Base-by-base conservation (phyloP, 1,140 invertebrate genomes). In the Whitmania pigra region DNA sequence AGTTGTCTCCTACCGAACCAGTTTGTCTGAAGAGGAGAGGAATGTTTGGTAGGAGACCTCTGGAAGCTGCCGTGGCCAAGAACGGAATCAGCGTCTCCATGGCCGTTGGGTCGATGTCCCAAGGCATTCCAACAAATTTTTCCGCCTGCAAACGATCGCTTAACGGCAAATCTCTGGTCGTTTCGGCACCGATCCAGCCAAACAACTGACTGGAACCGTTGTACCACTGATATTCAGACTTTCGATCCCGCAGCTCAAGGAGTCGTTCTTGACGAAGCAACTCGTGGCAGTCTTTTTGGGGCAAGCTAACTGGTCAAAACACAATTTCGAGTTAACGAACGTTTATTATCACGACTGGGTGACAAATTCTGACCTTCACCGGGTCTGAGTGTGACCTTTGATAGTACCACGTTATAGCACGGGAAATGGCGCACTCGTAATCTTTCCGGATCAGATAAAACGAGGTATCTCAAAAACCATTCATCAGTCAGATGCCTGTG, bases 401-500 rank as follows among this genome's bases (percentile, higher is more conserved):
- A 71, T 22, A 73, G 67, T 0, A 73, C 72, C 4, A 73, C 66
- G 29, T 66, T 73, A 25, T 73, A 66, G 40, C 72, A 73, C 6
- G 72, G 72, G 53, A 73, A 73, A 27, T 69, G 72, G 9, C 49
- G 67, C n/a, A 54, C 68, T 31, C 22, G 22, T 20, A 36, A 20
- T n/a, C 67, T 25, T 29, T 73, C 67, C 31, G 49, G 43, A 53
- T 53, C 49, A 22, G 72, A 69, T 43, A 73, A 27, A 20, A 63
- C 53, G 67, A 73, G 67, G 31, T 71, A 73, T n/a, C 72, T 66
- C 18, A 73, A 67, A 36, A 70, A 73, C 72, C 72, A 73, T 49
- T 73, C 72, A 54, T 73, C 72, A 7, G 72, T 73, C 3, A 73
- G 43, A 43, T 73, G 72, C 27, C 72, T 31, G 54, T 73, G 72